These are phyloP conservation scores for Dynastes hyllus DNA, from an alignment of 2,888 invertebrate species.

Conservation along the genomic window DNA sequence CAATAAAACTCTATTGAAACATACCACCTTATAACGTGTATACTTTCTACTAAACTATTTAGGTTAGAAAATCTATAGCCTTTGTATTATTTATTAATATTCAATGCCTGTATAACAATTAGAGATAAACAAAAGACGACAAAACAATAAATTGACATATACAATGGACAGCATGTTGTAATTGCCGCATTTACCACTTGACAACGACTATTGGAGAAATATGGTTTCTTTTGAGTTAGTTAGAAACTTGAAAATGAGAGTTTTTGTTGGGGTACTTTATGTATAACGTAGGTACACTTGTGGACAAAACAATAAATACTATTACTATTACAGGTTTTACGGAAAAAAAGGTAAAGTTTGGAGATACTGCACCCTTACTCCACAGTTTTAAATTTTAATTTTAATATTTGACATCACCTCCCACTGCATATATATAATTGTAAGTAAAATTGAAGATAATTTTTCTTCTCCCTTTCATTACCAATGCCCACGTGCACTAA, in stretches of 20 bases:
- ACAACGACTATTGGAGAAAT: constrained; percentile 8
- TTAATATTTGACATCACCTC: no score
- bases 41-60: constrained; percentile 52
- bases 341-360: no score
- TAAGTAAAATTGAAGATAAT: no score
- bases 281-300: no score
- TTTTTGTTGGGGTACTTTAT: no score
- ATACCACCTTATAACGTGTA: constrained; percentile 11
- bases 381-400: no score
- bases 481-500: no score
- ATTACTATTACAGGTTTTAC: no score
- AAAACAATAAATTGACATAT: constrained; percentile 47
- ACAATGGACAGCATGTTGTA: constrained; percentile 29
- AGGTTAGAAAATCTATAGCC: constrained; percentile 49
- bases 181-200: not conserved
- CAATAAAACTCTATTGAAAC: constrained; percentile 26
- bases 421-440: no score
- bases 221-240: not conserved
- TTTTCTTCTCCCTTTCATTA: no score
- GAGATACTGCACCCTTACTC: no score
- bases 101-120: constrained; percentile 50
- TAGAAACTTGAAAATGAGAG: not conserved
- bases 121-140: constrained; percentile 49
- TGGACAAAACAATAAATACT: no score
- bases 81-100: constrained; percentile 51